Evolutionary conservation across 2,113 vertebrate genomes (phyloP).

Genomic region (Saimiri boliviensis): DNA sequence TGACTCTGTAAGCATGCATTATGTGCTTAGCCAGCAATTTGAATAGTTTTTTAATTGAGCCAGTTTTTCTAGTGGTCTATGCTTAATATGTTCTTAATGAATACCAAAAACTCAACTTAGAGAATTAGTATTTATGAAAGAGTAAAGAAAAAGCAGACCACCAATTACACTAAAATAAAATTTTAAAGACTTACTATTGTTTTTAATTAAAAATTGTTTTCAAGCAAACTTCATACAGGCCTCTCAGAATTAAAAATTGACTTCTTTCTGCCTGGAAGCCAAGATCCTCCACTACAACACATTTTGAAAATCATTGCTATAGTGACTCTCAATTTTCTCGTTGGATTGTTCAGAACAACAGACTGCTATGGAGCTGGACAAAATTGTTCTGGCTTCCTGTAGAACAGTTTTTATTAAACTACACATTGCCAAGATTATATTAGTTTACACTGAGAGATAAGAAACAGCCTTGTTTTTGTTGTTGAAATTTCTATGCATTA

Average conservation of each 20-base stretch:
- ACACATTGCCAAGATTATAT: not conserved
- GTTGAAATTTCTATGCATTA: not conserved
- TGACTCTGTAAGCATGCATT: not conserved
- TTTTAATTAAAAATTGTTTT: not conserved
- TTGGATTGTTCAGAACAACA: not conserved
- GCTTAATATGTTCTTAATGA: not conserved
- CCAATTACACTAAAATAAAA: not conserved
- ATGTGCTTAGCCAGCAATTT: not conserved
- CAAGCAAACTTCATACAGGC: not conserved
- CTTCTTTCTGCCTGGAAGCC: not conserved
- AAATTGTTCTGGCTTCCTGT: not conserved
- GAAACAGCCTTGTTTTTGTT: not conserved
- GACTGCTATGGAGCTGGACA: not conserved
- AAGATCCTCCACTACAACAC: not conserved
- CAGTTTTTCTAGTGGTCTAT: not conserved
- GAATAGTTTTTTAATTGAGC: not conserved
- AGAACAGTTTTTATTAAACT: conserved; percentile 18
- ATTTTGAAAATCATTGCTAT: not conserved
- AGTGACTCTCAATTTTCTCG: not conserved
- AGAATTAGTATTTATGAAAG: not conserved
- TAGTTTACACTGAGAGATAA: not conserved
- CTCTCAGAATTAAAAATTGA: not conserved
- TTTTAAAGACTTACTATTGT: not conserved
- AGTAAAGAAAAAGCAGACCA: not conserved
- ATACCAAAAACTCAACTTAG: not conserved